Percentiles rank a stretch among this genome's conserved stretches.
These are phyloP conservation scores for Melangyna quadrimaculata DNA, from an alignment of 2,888 invertebrate species.

Conservation along the genomic window DNA sequence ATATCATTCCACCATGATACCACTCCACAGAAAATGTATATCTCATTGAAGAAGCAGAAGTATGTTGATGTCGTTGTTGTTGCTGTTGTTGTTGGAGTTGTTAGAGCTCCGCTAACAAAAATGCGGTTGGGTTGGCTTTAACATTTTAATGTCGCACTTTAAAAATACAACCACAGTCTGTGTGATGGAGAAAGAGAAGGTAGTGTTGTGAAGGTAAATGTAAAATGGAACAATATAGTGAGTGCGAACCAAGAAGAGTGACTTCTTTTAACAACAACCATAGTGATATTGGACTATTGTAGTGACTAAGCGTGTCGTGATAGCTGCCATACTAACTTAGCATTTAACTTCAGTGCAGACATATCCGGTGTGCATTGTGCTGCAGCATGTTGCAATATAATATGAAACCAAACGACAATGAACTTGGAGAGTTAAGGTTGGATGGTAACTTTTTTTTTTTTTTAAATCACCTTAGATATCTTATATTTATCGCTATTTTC, in stretches of 20 bases:
- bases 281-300: background rate
- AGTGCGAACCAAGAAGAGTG: background rate
- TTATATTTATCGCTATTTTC: too few species aligned
- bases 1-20: background rate
- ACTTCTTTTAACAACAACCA: background rate
- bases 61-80: slow-evolving; percentile 12
- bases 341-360: slow-evolving; percentile 13
- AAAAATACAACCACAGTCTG: slow-evolving; percentile 25
- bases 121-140: slow-evolving; percentile 39
- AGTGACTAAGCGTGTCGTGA: slow-evolving; percentile 4
- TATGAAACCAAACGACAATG: slow-evolving; percentile 7
- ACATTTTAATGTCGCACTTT: slow-evolving; percentile 54
- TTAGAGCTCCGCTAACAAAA: slow-evolving; percentile 37
- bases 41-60: slow-evolving; percentile 56
- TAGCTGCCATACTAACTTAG: background rate
- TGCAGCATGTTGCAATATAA: background rate
- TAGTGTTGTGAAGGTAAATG: too few species aligned
- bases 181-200: background rate
- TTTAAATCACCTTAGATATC: too few species aligned
- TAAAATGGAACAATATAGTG: slow-evolving; percentile 4
- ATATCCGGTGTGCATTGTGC: slow-evolving; percentile 6
- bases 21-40: slow-evolving; percentile 25
- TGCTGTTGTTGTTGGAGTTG: background rate
- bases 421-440: background rate
- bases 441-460: too few species aligned